Conservation (phyloP, 1,140 invertebrate genomes). For the Oryctes rhinoceros region DNA sequence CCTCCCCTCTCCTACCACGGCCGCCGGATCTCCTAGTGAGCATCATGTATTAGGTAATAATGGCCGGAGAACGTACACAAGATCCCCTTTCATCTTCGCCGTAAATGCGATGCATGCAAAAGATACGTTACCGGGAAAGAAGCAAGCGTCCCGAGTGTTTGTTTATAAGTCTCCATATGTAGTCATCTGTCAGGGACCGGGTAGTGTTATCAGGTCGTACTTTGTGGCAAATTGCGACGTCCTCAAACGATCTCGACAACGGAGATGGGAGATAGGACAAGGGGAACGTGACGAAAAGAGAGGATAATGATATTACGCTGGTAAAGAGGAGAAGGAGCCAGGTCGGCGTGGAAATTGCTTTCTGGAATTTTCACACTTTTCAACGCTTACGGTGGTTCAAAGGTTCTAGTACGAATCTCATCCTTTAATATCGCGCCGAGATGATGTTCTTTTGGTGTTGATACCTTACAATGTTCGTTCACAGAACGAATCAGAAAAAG, state of each 20-base stretch:
- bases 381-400: conserved; percentile 24
- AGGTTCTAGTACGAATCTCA: conserved; percentile 19
- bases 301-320: conserved; percentile 25
- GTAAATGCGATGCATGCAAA: conserved; percentile 30
- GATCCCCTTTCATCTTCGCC: conserved; percentile 33
- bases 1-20: neutral
- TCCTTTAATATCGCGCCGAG: conserved; percentile 1
- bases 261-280: conserved; percentile 17
- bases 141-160: conserved; percentile 4
- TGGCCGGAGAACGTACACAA: neutral
- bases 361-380: conserved; percentile 37
- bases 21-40: neutral
- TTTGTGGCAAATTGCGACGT: conserved; percentile 30
- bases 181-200: conserved; percentile 29
- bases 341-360: conserved; percentile 28
- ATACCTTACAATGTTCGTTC: neutral
- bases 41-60: conserved; percentile 30
- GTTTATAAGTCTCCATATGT: conserved; percentile 37
- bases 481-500: no score
- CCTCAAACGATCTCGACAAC: conserved; percentile 32
- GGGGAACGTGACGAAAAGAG: neutral
- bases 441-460: neutral
- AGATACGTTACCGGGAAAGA: neutral
- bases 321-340: neutral
- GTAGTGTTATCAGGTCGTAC: conserved; percentile 23